phyloP scores from a whole-genome alignment of 2,113 vertebrate species.

The Carlito syrichta region DNA sequence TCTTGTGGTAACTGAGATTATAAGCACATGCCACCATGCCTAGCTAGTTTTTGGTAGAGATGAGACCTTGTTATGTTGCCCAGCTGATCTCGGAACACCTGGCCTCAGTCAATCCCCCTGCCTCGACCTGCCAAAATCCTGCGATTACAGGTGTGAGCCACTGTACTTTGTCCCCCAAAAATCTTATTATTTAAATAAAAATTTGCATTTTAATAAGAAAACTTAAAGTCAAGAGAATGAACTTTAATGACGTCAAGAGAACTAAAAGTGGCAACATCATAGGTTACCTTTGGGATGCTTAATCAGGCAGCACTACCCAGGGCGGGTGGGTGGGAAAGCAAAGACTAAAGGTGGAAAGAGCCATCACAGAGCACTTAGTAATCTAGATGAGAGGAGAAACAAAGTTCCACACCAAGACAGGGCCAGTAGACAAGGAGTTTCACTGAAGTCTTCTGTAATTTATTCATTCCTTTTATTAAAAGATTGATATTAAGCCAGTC shows the following conservation, averaged over 20 bases:
- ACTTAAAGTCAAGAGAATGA: constrained; percentile 23
- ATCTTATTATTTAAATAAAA: constrained; percentile 32
- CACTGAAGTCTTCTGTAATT: not conserved
- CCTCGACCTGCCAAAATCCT: too few species aligned
- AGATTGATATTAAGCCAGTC: too few species aligned
- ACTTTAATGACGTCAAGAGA: constrained; percentile 24
- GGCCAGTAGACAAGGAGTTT: not conserved
- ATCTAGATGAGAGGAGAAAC: not conserved
- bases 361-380: not conserved
- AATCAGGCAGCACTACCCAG: not conserved
- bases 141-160: too few species aligned
- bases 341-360: not conserved
- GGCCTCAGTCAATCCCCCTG: too few species aligned
- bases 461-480: constrained; percentile 4
- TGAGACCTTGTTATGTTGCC: too few species aligned
- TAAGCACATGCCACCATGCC: too few species aligned
- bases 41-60: too few species aligned
- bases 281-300: not conserved
- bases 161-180: too few species aligned
- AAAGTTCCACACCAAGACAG: not conserved
- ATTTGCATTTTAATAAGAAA: constrained; percentile 38
- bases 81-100: too few species aligned
- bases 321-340: not conserved
- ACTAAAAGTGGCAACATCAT: not conserved
- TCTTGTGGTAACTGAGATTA: too few species aligned